These are phyloP conservation scores for Drosophila algonquin DNA, from an alignment of 2,888 invertebrate genomes.

Conservation along the genomic window DNA sequence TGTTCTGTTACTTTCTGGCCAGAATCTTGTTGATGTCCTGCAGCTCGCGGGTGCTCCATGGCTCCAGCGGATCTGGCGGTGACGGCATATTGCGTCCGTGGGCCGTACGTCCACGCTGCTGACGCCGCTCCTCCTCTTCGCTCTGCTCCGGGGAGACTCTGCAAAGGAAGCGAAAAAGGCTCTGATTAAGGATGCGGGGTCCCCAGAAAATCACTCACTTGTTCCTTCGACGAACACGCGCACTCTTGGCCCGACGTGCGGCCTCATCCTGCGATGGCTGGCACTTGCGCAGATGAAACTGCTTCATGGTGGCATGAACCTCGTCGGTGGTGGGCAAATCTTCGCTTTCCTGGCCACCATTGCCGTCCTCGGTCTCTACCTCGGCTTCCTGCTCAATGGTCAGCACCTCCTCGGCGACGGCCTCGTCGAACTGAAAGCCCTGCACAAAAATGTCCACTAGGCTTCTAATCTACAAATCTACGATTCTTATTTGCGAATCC, in stretches of 20 bases:
- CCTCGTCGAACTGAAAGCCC: slow-evolving; percentile 77
- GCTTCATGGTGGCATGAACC: slow-evolving; percentile 83
- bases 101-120: slow-evolving; percentile 74
- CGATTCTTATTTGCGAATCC: not conserved
- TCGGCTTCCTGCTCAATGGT: slow-evolving; percentile 81
- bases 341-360: slow-evolving; percentile 68
- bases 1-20: slow-evolving; percentile 56
- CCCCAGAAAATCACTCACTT: slow-evolving; percentile 58
- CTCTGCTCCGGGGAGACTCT: slow-evolving; percentile 81
- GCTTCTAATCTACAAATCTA: not conserved
- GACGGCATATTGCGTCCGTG: slow-evolving; percentile 77
- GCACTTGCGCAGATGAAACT: slow-evolving; percentile 82
- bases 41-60: slow-evolving; percentile 89
- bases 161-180: slow-evolving; percentile 5
- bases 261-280: slow-evolving; percentile 80
- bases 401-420: slow-evolving; percentile 75
- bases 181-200: not conserved
- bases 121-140: slow-evolving; percentile 63
- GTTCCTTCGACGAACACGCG: slow-evolving; percentile 78
- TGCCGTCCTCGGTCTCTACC: slow-evolving; percentile 80
- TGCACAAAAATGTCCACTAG: slow-evolving; percentile 9
- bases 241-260: slow-evolving; percentile 80
- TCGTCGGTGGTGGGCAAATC: slow-evolving; percentile 82
- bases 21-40: slow-evolving; percentile 89
- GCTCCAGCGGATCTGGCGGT: slow-evolving; percentile 88